These are phyloP conservation scores for Drosophila percnosoma DNA, from an alignment of 2,888 invertebrate species.

Conservation along the genomic window DNA sequence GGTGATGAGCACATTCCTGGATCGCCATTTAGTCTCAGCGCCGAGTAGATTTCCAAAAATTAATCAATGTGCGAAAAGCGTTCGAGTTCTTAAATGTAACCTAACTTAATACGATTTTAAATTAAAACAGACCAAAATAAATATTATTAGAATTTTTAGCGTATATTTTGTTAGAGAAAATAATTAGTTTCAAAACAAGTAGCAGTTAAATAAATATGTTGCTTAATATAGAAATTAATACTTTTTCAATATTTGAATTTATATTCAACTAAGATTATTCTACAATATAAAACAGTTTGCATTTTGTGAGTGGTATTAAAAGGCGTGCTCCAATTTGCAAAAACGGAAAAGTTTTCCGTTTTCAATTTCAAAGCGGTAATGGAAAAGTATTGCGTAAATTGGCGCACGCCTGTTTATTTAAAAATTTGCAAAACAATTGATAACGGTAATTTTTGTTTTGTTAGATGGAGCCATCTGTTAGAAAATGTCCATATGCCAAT, in stretches of 20 bases:
- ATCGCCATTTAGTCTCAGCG: constrained; percentile 89
- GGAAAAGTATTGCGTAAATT: background rate
- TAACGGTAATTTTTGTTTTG: background rate
- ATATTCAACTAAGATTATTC: background rate
- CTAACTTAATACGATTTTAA: background rate
- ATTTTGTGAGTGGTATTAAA: background rate
- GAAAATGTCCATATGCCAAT: constrained; percentile 19
- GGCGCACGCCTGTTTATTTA: background rate
- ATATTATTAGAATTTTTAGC: background rate
- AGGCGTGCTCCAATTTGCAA: background rate
- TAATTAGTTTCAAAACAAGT: background rate
- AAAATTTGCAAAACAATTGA: background rate
- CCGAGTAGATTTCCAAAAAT: constrained; percentile 6
- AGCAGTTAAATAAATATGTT: background rate
- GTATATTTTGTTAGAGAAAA: background rate
- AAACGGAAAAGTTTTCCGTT: background rate
- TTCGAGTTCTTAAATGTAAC: background rate
- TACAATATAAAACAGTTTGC: background rate
- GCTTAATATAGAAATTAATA: too few relatives aligned
- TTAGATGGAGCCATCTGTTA: background rate
- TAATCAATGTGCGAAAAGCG: background rate
- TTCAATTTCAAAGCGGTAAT: background rate
- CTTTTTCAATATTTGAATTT: too few relatives aligned
- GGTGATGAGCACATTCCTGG: constrained; percentile 98
- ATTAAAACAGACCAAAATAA: background rate